Conservation (phyloP, 2,113 vertebrate genomes). For the Oryzias melastigma region DNA sequence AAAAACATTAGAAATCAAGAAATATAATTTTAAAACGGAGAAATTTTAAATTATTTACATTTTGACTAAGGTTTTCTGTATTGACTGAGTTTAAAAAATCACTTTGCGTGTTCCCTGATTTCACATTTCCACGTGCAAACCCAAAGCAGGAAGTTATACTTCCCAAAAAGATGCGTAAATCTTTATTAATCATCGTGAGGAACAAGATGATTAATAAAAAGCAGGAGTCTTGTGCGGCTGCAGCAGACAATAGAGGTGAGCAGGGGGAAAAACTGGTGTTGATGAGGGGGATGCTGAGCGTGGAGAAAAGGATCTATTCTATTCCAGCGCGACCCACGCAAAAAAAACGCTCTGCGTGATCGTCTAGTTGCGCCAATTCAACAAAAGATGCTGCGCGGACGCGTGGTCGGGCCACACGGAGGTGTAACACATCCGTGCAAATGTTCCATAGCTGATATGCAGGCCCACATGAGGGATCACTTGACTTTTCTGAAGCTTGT, state of each 20-base stretch:
- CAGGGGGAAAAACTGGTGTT: constrained; percentile 10
- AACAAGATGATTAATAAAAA: too few species aligned
- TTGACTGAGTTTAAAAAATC: too few species aligned
- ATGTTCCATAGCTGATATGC: constrained; percentile 65
- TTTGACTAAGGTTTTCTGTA: too few species aligned
- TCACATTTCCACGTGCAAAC: too few species aligned
- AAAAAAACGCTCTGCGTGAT: constrained; percentile 18
- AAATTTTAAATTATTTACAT: too few species aligned
- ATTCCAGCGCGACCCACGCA: constrained; percentile 39
- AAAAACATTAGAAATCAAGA: too few species aligned
- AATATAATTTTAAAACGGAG: too few species aligned
- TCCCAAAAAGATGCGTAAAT: not conserved
- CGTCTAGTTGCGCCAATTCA: constrained; percentile 48
- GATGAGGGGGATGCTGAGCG: constrained; percentile 35
- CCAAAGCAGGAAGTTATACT: too few species aligned
- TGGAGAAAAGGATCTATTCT: constrained; percentile 46
- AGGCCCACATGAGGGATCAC: constrained; percentile 67
- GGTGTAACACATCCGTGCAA: constrained; percentile 73
- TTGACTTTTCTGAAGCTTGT: constrained; percentile 62
- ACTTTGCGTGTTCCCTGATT: too few species aligned
- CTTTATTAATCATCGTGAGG: too few species aligned
- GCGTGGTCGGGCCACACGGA: constrained; percentile 53
- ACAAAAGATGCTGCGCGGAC: constrained; percentile 56
- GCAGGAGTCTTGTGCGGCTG: not conserved
- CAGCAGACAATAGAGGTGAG: constrained; percentile 28